Base-by-base conservation (phyloP, 2,797 vertebrate species). In the Pitangus sulphuratus region DNA sequence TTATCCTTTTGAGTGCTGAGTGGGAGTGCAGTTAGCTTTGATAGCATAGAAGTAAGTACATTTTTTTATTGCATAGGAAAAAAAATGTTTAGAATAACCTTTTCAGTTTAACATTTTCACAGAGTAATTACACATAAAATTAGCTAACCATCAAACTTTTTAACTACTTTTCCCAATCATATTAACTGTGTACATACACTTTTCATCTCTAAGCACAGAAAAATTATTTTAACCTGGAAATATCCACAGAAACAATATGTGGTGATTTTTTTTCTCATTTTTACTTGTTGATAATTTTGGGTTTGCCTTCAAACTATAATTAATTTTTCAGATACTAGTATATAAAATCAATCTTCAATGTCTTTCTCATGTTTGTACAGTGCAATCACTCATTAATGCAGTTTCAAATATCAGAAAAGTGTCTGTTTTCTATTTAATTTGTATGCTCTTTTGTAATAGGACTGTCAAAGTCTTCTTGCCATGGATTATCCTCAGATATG, bases 11-110 rank as follows among this genome's bases (percentile, higher is more conserved):
- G 75, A 97, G 97, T 97, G 97, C 97, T 97, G 96, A 98, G 97
- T 97, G 91, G 98, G 97, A 97, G 97, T 97, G 88, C 93, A 87
- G 97, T 96, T 97, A 97, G 95, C 86, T 97, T 97, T 96, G 94
- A 97, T 86, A 95, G 83, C 93, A 88, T 33, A 93, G 94, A 96
- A 96, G 90, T 96, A 95, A 89, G 90, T 95, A 93, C 87, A 93
- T 71, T 90, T 96, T 96, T 96, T 97, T 97, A 97, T 91, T 85
- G 70, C 89, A 86, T 11, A 58, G 88, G 9, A 90, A 96, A 94
- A 94, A 69, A 96, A 95, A 76, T 48, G 83, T 70, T 0, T 26
- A 95, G 82, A 96, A 91, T 97, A 97, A 96, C 89, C 81, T 94
- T 88, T 96, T 88, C 74, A 84, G 79, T 96, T 97, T 97, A 97